phyloP scores from a whole-genome alignment of 2,797 vertebrate genomes.

The Oreortyx pictus region DNA sequence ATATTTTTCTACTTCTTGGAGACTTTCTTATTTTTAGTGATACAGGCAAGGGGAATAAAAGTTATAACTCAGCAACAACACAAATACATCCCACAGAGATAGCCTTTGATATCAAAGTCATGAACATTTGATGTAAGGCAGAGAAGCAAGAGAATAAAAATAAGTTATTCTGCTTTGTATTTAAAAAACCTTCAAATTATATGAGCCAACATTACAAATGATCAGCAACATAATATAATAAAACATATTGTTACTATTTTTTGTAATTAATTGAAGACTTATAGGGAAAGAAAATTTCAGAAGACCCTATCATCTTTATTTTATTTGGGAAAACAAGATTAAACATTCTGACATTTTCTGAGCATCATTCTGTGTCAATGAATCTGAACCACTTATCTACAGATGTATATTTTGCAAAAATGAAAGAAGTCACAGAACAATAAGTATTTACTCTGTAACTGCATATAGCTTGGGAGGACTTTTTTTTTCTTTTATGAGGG shows the following conservation, averaged over 20 bases:
- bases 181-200: background rate
- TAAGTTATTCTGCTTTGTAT: background rate
- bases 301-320: background rate
- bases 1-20: background rate
- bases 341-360: background rate
- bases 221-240: background rate
- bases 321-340: background rate
- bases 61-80: background rate
- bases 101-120: background rate
- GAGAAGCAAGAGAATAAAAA: background rate
- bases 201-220: background rate
- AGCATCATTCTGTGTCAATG: background rate
- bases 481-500: no score
- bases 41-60: background rate
- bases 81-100: background rate
- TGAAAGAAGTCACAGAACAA: background rate
- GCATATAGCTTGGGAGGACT: fast-evolving
- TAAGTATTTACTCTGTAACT: background rate
- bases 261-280: background rate
- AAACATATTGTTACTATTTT: background rate
- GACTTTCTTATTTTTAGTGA: background rate
- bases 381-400: background rate
- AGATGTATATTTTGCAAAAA: background rate
- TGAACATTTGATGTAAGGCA: background rate
- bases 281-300: background rate